phyloP scores from a whole-genome alignment of 2,797 vertebrate species.

The Euphonia xanthogaster region DNA sequence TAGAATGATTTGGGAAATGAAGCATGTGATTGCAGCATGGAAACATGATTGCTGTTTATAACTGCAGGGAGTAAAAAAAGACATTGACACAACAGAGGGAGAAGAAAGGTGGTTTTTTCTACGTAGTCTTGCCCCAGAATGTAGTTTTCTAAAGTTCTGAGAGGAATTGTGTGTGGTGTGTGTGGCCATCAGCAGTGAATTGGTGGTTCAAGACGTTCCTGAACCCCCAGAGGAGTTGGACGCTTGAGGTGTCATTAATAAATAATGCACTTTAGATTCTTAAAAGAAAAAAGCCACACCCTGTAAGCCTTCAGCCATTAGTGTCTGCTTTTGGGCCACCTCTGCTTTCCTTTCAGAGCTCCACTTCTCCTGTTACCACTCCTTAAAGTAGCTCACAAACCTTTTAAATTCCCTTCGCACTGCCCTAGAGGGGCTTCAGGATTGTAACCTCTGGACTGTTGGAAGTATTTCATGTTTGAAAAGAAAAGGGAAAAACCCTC shows the following conservation, averaged over 20 bases:
- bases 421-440: neutral
- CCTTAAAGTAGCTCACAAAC: neutral
- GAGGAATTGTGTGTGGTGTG: neutral
- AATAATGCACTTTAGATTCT: neutral
- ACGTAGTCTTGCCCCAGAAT: neutral
- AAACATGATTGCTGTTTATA: conserved; percentile 46
- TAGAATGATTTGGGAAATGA: conserved; percentile 53
- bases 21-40: conserved; percentile 51
- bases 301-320: neutral
- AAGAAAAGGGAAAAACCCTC: neutral
- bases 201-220: neutral
- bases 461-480: neutral
- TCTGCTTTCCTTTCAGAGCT: neutral
- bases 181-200: neutral
- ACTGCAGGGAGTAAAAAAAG: conserved; percentile 7
- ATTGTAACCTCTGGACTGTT: neutral
- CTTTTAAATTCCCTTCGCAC: neutral
- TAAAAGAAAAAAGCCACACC: neutral
- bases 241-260: neutral
- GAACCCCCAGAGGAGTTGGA: neutral
- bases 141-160: neutral
- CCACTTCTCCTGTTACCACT: neutral
- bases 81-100: neutral
- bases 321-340: neutral
- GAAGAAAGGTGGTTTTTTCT: neutral